Base-by-base conservation (phyloP, 1,140 invertebrate genomes). In the Parapsyche elsis region DNA sequence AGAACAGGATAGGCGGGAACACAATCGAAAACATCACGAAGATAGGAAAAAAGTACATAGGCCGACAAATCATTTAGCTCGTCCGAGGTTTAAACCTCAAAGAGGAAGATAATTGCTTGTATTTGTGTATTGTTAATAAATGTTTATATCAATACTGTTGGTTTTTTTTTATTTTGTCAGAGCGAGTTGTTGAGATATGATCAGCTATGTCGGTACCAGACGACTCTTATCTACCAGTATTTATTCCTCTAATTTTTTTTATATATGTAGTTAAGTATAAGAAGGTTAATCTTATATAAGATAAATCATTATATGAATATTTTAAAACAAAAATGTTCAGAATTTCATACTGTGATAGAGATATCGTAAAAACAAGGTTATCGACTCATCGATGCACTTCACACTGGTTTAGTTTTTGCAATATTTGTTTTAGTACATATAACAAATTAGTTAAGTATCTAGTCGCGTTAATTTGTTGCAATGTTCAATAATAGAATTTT, bases 11-110 rank as follows among this genome's bases (percentile, higher is more conserved):
- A 89, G 88, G 82, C 86, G 89, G 24, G 89, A 91, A 82, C 90
- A 88, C 76, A 87, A 90, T 83, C 91, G 91, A 82, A 90, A 91
- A 84, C 94, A 95, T 85, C 90, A 92, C 82, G 90, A 92, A 84
- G 94, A 96, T 84, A 89, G 95, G 14, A 93, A 92, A 84, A 90
- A 92, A 85, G 85, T 95, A 23, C 89, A 94, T 16, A 87, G 95
- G 85, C 92, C 93, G 79, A 94, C 93, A 19, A 88, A 88, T 73
- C 82, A 83, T 70, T 59, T 83, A 14, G 67, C 30, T 24, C 74
- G 70, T 57, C 49, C 75, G 23, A 81, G 87, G 86, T 81, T 83
- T 23, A 83, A 83, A 77, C 9, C 67, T 4, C 7, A 77, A 14
- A 45, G 71, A 71, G 19, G 79, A 19, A 59, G 80, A 78, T 79